A percentile compares a stretch with the other conserved stretches of the same genome.
Conservation (phyloP, 2,113 vertebrate genomes). For the Eudyptes chrysolophus region DNA sequence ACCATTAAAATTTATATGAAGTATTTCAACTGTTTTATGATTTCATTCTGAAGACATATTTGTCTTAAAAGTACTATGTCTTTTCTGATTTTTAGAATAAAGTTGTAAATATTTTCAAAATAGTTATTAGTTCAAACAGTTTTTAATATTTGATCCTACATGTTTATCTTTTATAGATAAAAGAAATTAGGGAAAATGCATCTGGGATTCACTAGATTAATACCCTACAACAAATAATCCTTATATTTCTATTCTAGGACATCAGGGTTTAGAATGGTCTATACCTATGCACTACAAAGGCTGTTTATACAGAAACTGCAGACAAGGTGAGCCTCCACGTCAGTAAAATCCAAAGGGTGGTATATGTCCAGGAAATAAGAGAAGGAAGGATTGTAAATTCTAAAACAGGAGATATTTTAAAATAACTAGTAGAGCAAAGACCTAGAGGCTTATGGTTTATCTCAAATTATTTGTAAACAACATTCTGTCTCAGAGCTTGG, state of each 20-base stretch:
- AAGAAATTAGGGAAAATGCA: background rate
- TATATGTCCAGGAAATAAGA: background rate
- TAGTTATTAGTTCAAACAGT: background rate
- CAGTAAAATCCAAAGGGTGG: background rate
- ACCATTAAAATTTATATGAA: background rate
- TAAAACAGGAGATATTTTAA: background rate
- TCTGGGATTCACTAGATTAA: background rate
- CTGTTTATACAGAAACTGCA: background rate
- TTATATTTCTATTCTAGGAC: background rate
- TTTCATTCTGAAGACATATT: background rate
- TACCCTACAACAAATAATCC: background rate
- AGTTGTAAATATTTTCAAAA: background rate
- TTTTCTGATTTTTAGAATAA: background rate
- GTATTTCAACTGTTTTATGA: background rate
- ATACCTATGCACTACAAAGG: background rate
- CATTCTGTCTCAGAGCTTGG: background rate
- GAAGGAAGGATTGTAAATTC: background rate
- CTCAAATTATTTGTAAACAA: constrained; percentile 61
- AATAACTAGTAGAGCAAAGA: background rate
- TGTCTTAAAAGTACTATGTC: background rate
- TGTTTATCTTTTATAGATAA: background rate
- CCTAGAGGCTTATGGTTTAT: constrained; percentile 27
- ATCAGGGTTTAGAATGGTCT: background rate
- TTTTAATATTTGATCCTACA: background rate
- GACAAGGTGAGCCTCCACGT: background rate